Percentiles rank a stretch among this genome's conserved stretches.
Conservation (phyloP, 2,113 vertebrate genomes). For the Procavia capensis region DNA sequence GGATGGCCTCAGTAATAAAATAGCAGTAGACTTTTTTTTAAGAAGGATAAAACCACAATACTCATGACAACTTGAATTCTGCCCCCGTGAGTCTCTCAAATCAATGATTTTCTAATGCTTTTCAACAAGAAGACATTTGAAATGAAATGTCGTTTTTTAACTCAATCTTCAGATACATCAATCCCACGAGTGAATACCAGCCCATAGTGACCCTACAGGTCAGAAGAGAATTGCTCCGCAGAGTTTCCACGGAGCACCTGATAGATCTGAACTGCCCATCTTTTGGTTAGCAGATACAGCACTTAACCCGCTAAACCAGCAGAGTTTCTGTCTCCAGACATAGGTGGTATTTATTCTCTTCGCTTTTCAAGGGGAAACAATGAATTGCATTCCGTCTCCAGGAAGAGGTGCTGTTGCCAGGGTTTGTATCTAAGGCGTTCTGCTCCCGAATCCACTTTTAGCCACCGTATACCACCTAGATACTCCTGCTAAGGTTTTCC, state of each 20-base stretch:
- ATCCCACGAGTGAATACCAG: too few species aligned
- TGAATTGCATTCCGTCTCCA: neutral
- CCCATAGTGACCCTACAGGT: too few species aligned
- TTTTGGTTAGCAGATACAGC: too few species aligned
- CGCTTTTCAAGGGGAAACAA: neutral
- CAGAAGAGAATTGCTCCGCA: too few species aligned
- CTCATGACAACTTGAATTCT: neutral
- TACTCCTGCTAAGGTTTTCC: neutral
- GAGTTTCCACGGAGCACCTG: too few species aligned
- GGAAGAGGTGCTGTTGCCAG: neutral
- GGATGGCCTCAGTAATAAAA: neutral
- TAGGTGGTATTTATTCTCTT: neutral
- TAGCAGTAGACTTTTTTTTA: neutral
- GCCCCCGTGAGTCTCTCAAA: neutral
- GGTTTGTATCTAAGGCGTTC: neutral
- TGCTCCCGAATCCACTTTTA: neutral
- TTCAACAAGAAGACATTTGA: neutral
- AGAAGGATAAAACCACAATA: constrained; percentile 2
- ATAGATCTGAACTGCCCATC: too few species aligned
- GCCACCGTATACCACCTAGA: neutral
- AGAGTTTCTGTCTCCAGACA: neutral
- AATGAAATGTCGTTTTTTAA: neutral
- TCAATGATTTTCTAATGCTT: neutral
- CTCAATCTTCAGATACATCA: too few species aligned
- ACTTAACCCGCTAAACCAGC: too few species aligned